phyloP scores from a whole-genome alignment of 2,797 vertebrate genomes.

The Sebastes hubbsi region DNA sequence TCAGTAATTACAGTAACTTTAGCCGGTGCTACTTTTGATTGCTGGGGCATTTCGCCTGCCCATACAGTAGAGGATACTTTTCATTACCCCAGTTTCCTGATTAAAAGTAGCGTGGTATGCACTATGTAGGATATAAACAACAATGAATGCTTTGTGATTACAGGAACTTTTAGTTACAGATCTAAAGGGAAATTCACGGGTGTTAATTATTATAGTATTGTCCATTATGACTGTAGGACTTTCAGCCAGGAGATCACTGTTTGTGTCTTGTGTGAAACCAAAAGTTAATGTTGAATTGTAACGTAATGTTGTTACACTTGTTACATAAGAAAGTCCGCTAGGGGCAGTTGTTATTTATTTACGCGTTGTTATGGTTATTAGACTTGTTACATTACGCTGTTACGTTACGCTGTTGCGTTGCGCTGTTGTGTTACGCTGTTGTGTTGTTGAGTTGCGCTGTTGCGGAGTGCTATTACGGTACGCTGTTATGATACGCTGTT shows the following conservation, averaged over 20 bases:
- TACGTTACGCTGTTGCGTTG: accelerated
- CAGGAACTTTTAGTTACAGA: not conserved
- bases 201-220: not conserved
- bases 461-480: accelerated
- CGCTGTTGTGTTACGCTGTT: too few species aligned
- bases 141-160: not conserved
- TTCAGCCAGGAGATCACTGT: too few species aligned
- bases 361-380: too few species aligned
- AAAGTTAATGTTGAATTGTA: too few species aligned
- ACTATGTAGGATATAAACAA: not conserved
- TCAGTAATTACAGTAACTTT: constrained; percentile 35
- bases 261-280: too few species aligned
- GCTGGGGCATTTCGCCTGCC: not conserved
- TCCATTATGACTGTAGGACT: not conserved
- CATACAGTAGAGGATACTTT: not conserved
- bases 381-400: too few species aligned
- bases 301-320: too few species aligned
- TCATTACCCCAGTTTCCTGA: not conserved
- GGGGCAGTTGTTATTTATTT: too few species aligned
- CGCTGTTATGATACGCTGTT: too few species aligned
- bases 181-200: not conserved
- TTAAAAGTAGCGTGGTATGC: not conserved
- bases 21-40: constrained; percentile 2
- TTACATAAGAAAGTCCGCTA: too few species aligned
- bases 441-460: too few species aligned